Conservation (phyloP, 2,113 vertebrate genomes). For the Scortum barcoo region DNA sequence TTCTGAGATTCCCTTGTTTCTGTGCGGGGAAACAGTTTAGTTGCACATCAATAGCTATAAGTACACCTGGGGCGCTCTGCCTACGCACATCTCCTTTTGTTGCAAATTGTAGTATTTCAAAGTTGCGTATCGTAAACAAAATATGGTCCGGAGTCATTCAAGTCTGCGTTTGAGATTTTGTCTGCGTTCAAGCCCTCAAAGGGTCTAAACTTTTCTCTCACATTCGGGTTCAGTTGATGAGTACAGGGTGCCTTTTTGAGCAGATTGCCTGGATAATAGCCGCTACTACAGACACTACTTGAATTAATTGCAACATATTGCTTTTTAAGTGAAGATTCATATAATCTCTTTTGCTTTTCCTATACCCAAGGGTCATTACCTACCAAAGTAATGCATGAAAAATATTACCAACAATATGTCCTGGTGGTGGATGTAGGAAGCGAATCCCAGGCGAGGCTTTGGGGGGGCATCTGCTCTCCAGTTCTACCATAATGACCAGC, state of each 20-base stretch:
- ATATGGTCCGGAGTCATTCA: neutral
- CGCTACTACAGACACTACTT: slow-evolving; percentile 27
- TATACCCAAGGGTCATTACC: slow-evolving; percentile 54
- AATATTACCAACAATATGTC: slow-evolving; percentile 70
- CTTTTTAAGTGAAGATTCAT: slow-evolving; percentile 58
- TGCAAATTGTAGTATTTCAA: slow-evolving; percentile 6
- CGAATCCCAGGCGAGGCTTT: slow-evolving; percentile 49
- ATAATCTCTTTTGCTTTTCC: slow-evolving; percentile 41
- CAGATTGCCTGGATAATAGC: slow-evolving; percentile 45
- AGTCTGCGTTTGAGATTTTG: slow-evolving; percentile 15
- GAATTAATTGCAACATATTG: slow-evolving; percentile 64
- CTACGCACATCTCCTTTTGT: slow-evolving; percentile 3
- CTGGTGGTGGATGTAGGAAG: slow-evolving; percentile 45
- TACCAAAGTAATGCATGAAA: slow-evolving; percentile 59
- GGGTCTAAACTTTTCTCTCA: slow-evolving; percentile 2
- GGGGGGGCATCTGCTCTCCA: slow-evolving; percentile 72
- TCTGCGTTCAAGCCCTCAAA: slow-evolving; percentile 2
- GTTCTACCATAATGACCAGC: slow-evolving; percentile 64
- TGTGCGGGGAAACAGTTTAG: neutral
- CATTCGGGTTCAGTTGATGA: slow-evolving; percentile 11
- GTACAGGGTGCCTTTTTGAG: slow-evolving; percentile 10
- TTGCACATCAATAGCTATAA: neutral
- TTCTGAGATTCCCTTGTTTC: neutral
- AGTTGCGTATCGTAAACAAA: neutral
- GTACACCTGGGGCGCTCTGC: neutral